Percentiles rank a stretch among this genome's conserved stretches.
These are phyloP conservation scores for Physocephala rufipes DNA, from an alignment of 2,888 invertebrate species.

Conservation along the genomic window DNA sequence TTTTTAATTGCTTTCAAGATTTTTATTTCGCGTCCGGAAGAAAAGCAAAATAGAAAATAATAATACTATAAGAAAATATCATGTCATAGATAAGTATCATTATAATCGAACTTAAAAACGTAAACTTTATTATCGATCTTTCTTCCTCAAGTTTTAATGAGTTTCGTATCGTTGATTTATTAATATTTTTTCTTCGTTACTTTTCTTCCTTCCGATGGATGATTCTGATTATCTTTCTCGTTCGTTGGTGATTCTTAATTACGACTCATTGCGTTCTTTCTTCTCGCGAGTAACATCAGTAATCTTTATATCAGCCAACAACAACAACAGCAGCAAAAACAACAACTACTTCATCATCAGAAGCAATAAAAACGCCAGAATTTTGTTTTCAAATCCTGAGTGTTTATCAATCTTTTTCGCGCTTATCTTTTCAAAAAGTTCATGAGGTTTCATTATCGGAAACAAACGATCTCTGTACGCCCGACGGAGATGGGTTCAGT, in stretches of 20 bases:
- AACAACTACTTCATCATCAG: neutral
- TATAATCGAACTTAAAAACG: too few relatives aligned
- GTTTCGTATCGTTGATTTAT: slow-evolving; percentile 7
- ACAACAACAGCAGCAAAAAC: neutral
- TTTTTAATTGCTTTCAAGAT: slow-evolving; percentile 3
- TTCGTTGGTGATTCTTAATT: too few relatives aligned
- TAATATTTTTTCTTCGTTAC: slow-evolving; percentile 14
- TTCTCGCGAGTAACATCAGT: slow-evolving; percentile 36
- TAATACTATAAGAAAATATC: neutral
- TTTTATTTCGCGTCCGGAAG: neutral
- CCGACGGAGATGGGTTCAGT: slow-evolving; percentile 6
- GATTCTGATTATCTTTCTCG: slow-evolving; percentile 32
- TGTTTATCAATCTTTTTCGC: slow-evolving; percentile 57
- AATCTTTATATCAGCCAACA: neutral
- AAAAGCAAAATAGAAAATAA: too few relatives aligned
- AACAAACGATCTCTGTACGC: slow-evolving; percentile 54
- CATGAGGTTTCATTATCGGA: slow-evolving; percentile 62
- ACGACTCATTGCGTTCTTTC: too few relatives aligned
- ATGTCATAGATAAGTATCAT: neutral
- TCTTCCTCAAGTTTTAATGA: neutral
- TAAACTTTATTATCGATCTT: slow-evolving; percentile 4
- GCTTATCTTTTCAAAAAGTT: slow-evolving; percentile 60
- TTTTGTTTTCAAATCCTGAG: slow-evolving; percentile 46
- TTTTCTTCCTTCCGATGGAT: slow-evolving; percentile 17
- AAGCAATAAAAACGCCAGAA: slow-evolving; percentile 30